Base-by-base conservation (phyloP, 2,113 vertebrate species). In the Dipodomys stephensi region DNA sequence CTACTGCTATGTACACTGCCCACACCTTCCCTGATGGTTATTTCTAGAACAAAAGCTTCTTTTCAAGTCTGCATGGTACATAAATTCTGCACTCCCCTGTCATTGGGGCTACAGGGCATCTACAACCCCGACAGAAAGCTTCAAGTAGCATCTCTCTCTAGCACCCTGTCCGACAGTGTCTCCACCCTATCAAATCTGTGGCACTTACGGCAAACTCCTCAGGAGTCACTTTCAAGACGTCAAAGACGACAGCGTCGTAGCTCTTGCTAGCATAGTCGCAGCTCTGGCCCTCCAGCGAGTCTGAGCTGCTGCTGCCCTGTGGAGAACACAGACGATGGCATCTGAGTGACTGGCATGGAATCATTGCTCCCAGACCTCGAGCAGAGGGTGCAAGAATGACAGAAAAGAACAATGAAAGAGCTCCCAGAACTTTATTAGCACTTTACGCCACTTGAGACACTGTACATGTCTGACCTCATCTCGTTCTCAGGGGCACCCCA, bases 201-300 rank as follows among this genome's bases (percentile, higher is more conserved):
- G 49, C 96, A 99, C 99, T 99, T 97, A 99, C 99, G 49, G 99
- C 99, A 97, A 99, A 99, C 97, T 99, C 99, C 97, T 99, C 99
- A 0, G 99, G 99, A 73, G 99, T 99, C 97, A 99, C 99, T 98
- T 99, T 99, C 96, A 99, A 98, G 84, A 99, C 99, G 28, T 99
- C 99, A 79, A 99, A 99, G 94, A 99, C 98, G 39, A 99, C 99
- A 0, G 99, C 99, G 28, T 99, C 99, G 0, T 99, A 99, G 97
- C 99, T 99, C 98, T 99, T 99, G 97, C 98, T 98, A 95, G 99
- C 99, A 86, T 99, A 99, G 97, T 99, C 99, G 64, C 99, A 98
- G 96, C 99, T 99, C 93, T 97, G 98, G 89, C 98, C 99, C 95
- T 99, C 99, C 98, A 99, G 97, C 97, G 99, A 99, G 95, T 99